Base-by-base conservation (phyloP, 2,113 vertebrate genomes). In the Dromaius novaehollandiae region DNA sequence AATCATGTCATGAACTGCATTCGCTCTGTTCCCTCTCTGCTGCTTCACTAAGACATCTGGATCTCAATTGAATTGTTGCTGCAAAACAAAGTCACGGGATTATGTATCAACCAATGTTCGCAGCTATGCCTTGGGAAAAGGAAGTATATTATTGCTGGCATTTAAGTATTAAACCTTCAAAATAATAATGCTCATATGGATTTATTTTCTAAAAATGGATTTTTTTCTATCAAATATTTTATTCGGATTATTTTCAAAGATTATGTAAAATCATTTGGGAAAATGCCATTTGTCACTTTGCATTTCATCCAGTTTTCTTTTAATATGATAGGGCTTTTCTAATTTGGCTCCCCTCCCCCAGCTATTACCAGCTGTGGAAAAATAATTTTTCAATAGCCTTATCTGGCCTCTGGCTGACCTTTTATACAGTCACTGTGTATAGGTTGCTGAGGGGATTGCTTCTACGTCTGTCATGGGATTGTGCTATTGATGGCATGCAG, bases 251-350 rank as follows among this genome's bases (percentile, higher is more conserved):
- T 86, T 95, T 96, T 89, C 65, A 91, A 82, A 84, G 50, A 14
- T 32, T 64, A 51, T 74, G 86, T 88, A 61, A 66, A 86, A 36
- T 64, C 22, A 78, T 90, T 74, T 61, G 66, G 80, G 48, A 85
- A 82, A n/a, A 55, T 75, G 68, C 80, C 63, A 87, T 91, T 93
- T 91, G 36, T 64, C 20, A 74, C 70, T 94, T 96, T 93, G 88
- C 21, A 63, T 96, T 93, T 95, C 44, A 84, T 94, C 38, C 21
- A 4, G 2, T 89, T 89, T 93, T 81, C 42, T 70, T 40, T 77
- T 92, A 82, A 58, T 19, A 25, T 12, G 13, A 24, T 25, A 36
- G 70, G 66, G 87, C 18, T 94, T 85, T 55, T 61, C 18, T 48
- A 53, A 80, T 76, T 66, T 77, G 56, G 51, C 13, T 88, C 19